Evolutionary conservation across 1,140 invertebrate species (phyloP).

Genomic region (Lordiphosa collinella): DNA sequence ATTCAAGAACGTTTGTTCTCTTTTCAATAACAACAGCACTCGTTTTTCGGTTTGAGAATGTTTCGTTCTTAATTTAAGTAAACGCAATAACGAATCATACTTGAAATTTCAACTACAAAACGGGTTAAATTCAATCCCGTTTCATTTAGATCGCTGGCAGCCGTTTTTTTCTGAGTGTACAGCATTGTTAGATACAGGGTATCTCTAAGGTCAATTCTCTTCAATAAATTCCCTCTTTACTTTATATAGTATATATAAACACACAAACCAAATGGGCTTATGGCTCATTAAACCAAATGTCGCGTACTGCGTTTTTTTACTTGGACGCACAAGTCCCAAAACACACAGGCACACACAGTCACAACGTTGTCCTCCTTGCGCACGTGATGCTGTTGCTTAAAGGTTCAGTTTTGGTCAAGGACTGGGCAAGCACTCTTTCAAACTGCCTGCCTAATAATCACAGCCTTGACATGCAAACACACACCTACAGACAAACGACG

Average conservation of each 20-base stretch:
- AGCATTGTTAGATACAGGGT: too few relatives aligned
- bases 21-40: too few relatives aligned
- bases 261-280: constrained; percentile 25
- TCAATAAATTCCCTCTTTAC: too few relatives aligned
- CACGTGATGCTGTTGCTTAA: constrained; percentile 39
- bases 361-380: background rate
- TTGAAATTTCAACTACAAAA: too few relatives aligned
- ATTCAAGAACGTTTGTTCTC: too few relatives aligned
- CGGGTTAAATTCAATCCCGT: too few relatives aligned
- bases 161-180: too few relatives aligned
- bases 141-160: too few relatives aligned
- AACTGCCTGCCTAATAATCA: constrained; percentile 23
- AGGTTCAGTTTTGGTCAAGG: constrained; percentile 59
- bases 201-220: too few relatives aligned
- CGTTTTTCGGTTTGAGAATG: too few relatives aligned
- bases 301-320: constrained; percentile 32
- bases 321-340: constrained; percentile 12
- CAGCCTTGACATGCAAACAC: constrained; percentile 58
- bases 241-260: constrained; percentile 16
- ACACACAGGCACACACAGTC: constrained; percentile 13
- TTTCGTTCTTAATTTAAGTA: too few relatives aligned
- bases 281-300: constrained; percentile 58
- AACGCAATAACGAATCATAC: too few relatives aligned
- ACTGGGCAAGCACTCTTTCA: constrained; percentile 19
- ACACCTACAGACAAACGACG: constrained; percentile 8